These are phyloP conservation scores for Pterocles orientalis DNA, from an alignment of 2,113 vertebrate genomes.

Conservation along the genomic window DNA sequence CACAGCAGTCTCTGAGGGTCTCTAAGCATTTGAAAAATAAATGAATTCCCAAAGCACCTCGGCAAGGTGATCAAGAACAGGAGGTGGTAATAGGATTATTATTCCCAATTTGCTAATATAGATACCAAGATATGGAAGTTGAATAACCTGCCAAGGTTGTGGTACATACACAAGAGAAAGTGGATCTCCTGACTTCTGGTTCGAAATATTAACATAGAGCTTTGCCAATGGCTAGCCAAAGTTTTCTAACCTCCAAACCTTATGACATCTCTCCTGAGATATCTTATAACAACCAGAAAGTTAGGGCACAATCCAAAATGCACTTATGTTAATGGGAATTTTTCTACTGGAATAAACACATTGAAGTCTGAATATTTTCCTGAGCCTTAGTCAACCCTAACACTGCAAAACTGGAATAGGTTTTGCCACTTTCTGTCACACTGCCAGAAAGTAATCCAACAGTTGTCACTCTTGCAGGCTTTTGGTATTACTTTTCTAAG, in stretches of 20 bases:
- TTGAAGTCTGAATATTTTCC: background rate
- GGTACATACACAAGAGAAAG: background rate
- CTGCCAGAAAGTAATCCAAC: background rate
- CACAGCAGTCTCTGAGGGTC: background rate
- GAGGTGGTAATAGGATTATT: background rate
- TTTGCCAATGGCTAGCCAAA: background rate
- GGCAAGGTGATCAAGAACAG: background rate
- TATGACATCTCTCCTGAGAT: background rate
- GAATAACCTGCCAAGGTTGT: background rate
- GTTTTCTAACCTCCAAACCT: background rate
- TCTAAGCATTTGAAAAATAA: background rate
- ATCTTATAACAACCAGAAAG: background rate
- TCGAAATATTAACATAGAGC: background rate
- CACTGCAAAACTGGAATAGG: background rate
- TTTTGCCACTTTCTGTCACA: background rate
- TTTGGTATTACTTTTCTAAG: background rate
- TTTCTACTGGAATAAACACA: background rate
- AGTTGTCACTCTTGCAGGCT: background rate
- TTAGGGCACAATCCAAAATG: background rate
- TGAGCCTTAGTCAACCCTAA: background rate
- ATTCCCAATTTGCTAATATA: background rate
- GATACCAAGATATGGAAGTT: background rate
- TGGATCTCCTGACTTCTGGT: background rate
- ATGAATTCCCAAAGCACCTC: background rate
- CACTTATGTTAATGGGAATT: background rate